A percentile compares a stretch with the other conserved stretches of the same genome.
These are phyloP conservation scores for Myotis pilosus DNA, from an alignment of 2,797 vertebrate species.

Conservation along the genomic window DNA sequence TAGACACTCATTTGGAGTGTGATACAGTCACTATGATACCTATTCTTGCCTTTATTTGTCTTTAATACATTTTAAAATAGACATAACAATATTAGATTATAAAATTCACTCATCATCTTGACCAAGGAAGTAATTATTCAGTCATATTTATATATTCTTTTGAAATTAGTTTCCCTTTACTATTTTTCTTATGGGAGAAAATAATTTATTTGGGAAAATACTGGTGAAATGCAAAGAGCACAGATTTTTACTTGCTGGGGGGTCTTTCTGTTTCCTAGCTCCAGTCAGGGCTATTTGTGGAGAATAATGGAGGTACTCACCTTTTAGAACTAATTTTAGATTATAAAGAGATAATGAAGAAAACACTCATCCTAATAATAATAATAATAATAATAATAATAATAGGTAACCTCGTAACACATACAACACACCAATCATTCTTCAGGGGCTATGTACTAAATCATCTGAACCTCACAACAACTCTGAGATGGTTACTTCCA, in stretches of 20 bases:
- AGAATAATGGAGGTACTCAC: neutral
- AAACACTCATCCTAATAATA: slow-evolving; percentile 12
- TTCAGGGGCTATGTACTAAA: slow-evolving; percentile 5
- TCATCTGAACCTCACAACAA: neutral
- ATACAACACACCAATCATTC: neutral
- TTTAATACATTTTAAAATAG: slow-evolving; percentile 22
- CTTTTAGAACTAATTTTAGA: neutral
- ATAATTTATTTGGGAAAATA: neutral
- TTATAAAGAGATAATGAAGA: neutral
- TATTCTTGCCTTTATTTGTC: neutral
- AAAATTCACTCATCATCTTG: neutral
- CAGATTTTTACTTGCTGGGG: neutral
- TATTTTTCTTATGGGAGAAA: neutral
- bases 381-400: neutral
- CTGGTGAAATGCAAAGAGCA: slow-evolving; percentile 4
- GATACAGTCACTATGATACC: neutral
- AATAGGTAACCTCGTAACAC: neutral
- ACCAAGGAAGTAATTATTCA: slow-evolving; percentile 16
- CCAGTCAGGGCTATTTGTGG: too few relatives aligned
- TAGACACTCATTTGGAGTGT: neutral
- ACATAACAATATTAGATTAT: neutral
- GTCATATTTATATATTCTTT: neutral
- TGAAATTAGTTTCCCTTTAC: neutral
- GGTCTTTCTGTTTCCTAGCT: neutral
- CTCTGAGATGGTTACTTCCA: neutral